Conservation (phyloP, 1,140 invertebrate genomes). For the Wiebesia pumilae region DNA sequence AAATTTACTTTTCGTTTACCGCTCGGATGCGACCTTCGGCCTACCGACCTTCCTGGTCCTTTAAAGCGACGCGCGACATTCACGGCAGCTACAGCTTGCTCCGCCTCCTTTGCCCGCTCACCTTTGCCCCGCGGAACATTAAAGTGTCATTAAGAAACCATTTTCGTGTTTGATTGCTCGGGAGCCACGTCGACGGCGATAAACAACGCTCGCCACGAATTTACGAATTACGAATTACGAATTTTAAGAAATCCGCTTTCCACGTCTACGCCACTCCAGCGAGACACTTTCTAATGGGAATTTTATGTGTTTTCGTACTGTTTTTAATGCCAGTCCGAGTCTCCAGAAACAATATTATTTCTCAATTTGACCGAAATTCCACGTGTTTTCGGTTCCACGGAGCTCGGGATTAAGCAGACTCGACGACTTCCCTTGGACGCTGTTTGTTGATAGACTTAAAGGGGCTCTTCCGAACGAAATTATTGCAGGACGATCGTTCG, state of each 20-base stretch:
- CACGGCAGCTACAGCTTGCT: not conserved
- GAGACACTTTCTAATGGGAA: not conserved
- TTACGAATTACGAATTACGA: too few relatives aligned
- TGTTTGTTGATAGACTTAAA: too few relatives aligned
- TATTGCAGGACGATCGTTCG: too few relatives aligned
- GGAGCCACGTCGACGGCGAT: not conserved
- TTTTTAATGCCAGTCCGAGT: not conserved
- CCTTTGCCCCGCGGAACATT: not conserved
- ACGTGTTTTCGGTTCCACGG: too few relatives aligned
- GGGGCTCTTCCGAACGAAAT: too few relatives aligned
- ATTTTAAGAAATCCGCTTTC: slow-evolving; percentile 16
- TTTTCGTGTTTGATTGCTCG: slow-evolving; percentile 8
- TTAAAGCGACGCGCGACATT: not conserved
- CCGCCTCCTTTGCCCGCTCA: not conserved
- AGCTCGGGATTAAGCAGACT: too few relatives aligned
- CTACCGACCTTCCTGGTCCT: not conserved
- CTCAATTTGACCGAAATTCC: not conserved
- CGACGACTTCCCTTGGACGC: too few relatives aligned
- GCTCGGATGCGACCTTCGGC: slow-evolving; percentile 10
- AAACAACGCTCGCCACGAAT: not conserved
- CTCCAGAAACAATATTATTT: not conserved
- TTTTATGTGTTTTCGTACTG: not conserved
- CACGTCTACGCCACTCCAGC: not conserved
- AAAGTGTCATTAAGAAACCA: slow-evolving; percentile 35
- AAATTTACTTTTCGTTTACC: slow-evolving; percentile 14